Evolutionary conservation across 1,140 invertebrate species (phyloP), one percentile per base, ranked within the genome.

Genomic region (Cheumatopsyche charites): DNA sequence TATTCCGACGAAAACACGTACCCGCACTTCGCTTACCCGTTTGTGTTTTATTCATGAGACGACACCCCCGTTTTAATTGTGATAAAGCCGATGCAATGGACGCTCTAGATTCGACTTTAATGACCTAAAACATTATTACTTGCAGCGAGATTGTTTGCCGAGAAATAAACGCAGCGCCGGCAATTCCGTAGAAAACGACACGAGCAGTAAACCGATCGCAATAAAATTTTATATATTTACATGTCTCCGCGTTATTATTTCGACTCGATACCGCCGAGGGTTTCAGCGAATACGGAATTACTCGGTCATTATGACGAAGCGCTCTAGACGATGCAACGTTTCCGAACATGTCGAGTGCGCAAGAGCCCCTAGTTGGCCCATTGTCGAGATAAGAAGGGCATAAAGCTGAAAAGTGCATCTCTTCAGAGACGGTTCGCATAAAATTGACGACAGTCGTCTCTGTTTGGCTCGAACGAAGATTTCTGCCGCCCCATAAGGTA

Each of bases 141-240:
- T 58, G 55, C 55, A 58, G 23, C 67, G 52, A 12, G 67, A 58
- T 70, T 70, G 67, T 70, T 70, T 70, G 29, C 26, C 29, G 49
- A 49, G 23, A 43, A 61, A 70, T 62, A 70, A 55, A 69, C 67
- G 19, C 43, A 62, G 55, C 29, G 61, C 41, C n/a, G n/a, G 13
- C 43, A 23, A 55, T 47, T 47, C 45, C 47, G 12, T 2, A 55
- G 68, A 43, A 52, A 69, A 65, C 70, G 67, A 75, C 47, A 17
- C 43, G 7, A 70, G 62, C 67, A 72, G 49, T 72, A 72, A 72
- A 75, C 61, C 67, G 58, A 72, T 68, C 47, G 41, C 61, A 72
- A 75, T 75, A 75, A 75, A 75, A 75, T 72, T 72, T 72, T 75
- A 75, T 72, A 70, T 75, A 75, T 75, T 75, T 72, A 70, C 73